Conservation (phyloP, 1,140 invertebrate genomes). For the Drosophila sturtevanti region DNA sequence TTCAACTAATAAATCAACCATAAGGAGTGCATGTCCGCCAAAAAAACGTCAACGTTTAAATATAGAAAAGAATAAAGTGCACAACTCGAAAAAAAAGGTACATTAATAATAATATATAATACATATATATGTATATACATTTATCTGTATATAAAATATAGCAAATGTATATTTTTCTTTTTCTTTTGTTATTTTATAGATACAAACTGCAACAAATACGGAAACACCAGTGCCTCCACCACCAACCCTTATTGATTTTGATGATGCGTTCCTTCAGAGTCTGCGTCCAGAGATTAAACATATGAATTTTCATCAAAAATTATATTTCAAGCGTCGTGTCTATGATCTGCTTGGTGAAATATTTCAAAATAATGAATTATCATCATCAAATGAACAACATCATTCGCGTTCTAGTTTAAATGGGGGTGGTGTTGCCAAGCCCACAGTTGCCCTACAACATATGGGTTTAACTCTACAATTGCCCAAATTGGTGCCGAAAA, state of each 20-base stretch:
- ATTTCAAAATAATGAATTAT: constrained; percentile 28
- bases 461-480: constrained; percentile 32
- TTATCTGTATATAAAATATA: too few relatives aligned
- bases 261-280: constrained; percentile 72
- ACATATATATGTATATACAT: neutral
- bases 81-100: neutral
- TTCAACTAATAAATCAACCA: neutral
- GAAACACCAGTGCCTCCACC: neutral
- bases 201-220: neutral
- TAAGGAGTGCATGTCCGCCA: neutral
- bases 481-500: constrained; percentile 38
- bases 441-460: constrained; percentile 18
- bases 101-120: neutral
- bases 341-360: constrained; percentile 70
- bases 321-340: constrained; percentile 71
- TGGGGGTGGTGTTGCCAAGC: neutral
- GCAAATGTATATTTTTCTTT: neutral
- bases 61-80: neutral
- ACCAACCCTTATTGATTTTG: constrained; percentile 39
- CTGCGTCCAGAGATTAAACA: constrained; percentile 68
- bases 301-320: constrained; percentile 73
- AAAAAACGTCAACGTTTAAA: neutral
- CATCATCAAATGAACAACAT: neutral
- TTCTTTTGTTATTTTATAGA: too few relatives aligned
- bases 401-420: neutral